Evolutionary conservation across 2,888 invertebrate genomes (phyloP), one percentile per base, ranked within the genome.

Genomic region (Papilio elwesi): DNA sequence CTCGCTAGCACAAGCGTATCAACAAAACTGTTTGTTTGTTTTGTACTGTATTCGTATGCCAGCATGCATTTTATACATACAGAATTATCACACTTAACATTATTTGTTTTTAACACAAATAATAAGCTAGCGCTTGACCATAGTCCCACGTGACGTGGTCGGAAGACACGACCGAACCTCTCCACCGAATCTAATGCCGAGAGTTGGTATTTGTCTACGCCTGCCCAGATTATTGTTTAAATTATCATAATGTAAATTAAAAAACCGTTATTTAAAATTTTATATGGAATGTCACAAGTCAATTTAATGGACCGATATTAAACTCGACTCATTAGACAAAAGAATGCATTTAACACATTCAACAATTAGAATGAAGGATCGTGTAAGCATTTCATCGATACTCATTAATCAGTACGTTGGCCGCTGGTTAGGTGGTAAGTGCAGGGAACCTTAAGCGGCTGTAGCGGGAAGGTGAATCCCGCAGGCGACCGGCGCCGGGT

Each of bases 391-490:
- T 43, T n/a, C 55, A 0, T 38, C 38, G 59, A 9, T 43, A 62
- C 43, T 62, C 15, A 36, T 43, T 62, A 43, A 62, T 62, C 43
- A 73, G 57, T 49, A 65, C 49, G 71, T 70, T 73, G 59, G 38
- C 59, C 38, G 43, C 43, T 62, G 43, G n/a, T 62, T 43, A 43
- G 43, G n/a, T 0, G 38, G 52, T 43, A 38, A 62, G 67, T 62
- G 62, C 78, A 81, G 77, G 81, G 80, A 85, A 82, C 84, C 83
- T 83, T 82, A 83, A 85, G 83, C 85, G 87, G 90, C 89, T 89
- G 87, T 84, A 84, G 77, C 85, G 85, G 86, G 85, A 83, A 85
- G 86, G 81, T 86, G 83, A 87, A 88, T 87, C 85, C 84, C 82
- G 83, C 82, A 85, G 81, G 80, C 84, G 86, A 82, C 90, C 90